phyloP scores from a whole-genome alignment of 1,140 invertebrate genomes.

The Cyclina sinensis region DNA sequence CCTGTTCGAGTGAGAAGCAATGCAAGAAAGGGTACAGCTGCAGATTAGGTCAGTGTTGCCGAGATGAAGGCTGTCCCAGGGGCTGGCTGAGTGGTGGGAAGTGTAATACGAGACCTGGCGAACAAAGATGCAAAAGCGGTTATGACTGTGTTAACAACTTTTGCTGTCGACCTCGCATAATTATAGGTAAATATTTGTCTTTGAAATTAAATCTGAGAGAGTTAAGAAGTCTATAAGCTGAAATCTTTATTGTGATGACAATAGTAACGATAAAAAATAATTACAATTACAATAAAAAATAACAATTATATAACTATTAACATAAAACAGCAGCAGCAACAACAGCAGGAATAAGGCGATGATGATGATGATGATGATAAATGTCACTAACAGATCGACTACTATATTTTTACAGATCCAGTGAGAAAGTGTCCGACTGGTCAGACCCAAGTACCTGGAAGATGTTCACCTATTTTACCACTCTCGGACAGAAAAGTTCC shows the following conservation, averaged over 20 bases:
- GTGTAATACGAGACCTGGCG: background rate
- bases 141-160: background rate
- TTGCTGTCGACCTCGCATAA: background rate
- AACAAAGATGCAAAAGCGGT: background rate
- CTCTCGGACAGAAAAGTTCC: background rate
- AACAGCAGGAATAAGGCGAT: no score
- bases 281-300: no score
- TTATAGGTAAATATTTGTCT: constrained; percentile 3
- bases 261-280: no score
- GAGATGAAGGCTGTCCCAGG: background rate
- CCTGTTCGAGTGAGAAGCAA: background rate
- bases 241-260: no score
- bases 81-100: background rate
- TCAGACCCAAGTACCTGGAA: background rate
- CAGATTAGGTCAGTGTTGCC: background rate
- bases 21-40: background rate
- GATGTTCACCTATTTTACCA: background rate
- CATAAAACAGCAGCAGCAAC: no score
- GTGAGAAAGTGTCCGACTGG: background rate
- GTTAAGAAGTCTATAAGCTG: no score
- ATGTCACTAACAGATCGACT: no score
- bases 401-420: background rate
- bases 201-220: no score
- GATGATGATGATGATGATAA: no score
- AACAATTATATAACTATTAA: no score